Evolutionary conservation across 2,888 invertebrate species (phyloP), one percentile per base, ranked within the genome.

Genomic region (Nectonema munidae): DNA sequence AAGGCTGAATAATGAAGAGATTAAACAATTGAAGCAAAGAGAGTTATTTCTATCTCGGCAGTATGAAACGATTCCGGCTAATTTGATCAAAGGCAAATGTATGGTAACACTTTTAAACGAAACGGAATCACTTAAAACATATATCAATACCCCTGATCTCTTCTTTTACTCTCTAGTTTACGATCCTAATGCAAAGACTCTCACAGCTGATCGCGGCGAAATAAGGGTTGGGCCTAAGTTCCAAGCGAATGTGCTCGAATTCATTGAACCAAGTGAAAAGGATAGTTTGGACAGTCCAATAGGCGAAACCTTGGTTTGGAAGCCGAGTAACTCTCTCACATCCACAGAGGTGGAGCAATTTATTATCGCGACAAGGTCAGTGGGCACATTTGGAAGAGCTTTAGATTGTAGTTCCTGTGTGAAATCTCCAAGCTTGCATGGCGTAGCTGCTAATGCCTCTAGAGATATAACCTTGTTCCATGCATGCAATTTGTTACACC

Each of bases 121-220:
- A 65, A 83, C 86, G 41, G 95, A 99, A 64, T 75, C 79, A 47
- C 66, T 83, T 52, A 66, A 70, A 54, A 77, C 77, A 58, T 99
- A 95, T 65, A 67, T 89, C 55, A 73, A 75, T 63, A 81, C 77
- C 6, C 18, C 35, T n/a, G 35, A 99, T 62, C 71, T 77, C 57
- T 99, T 95, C 66, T 99, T 86, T 64, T 95, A 95, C 64, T 86
- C 89, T 58, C 66, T 99, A 59, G 89, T 95, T 15, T 99, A 86
- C 62, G 95, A 99, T 65, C 89, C 89, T 48, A 71, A 75, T 59
- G 83, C 86, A 64, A 83, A 83, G 63, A 95, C 89, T 49, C 65
- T 99, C 54, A 65, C 89, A 56, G 89, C 89, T 50, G 95, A 99
- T 62, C 83, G 86, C 64, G 52, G 61, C 54, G 77, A 76, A 64